These are phyloP conservation scores for Ligdia adustata DNA, from an alignment of 2,888 invertebrate species.

Conservation along the genomic window DNA sequence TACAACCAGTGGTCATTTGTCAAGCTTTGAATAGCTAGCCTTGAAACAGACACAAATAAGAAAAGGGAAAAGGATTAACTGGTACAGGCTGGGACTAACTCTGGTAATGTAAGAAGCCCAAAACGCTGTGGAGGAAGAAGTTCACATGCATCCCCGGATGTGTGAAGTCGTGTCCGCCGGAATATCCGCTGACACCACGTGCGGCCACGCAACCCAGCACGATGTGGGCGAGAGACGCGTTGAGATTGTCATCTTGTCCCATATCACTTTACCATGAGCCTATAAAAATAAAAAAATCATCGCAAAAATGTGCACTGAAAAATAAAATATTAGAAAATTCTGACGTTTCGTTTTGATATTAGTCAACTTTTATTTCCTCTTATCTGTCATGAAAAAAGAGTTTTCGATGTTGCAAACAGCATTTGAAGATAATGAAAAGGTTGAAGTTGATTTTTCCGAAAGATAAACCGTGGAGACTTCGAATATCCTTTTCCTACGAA, in stretches of 20 bases:
- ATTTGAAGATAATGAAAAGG: too few species aligned
- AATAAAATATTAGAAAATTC: slow-evolving; percentile 13
- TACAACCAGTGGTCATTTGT: background rate
- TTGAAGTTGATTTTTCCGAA: too few species aligned
- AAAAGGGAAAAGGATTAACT: background rate
- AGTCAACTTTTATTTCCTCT: slow-evolving; percentile 3
- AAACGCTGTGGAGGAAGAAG: slow-evolving; percentile 66
- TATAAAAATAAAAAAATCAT: slow-evolving; percentile 31
- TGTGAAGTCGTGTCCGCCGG: slow-evolving; percentile 49
- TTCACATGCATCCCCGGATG: slow-evolving; percentile 73
- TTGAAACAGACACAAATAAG: background rate
- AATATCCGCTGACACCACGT: slow-evolving; percentile 48
- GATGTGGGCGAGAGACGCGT: slow-evolving; percentile 63
- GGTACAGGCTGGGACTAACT: slow-evolving; percentile 43
- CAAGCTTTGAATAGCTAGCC: background rate
- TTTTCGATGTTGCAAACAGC: too few species aligned
- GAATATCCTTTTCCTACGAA: too few species aligned
- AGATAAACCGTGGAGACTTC: too few species aligned
- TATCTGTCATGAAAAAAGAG: too few species aligned
- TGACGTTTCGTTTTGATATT: slow-evolving; percentile 12
- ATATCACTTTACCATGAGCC: slow-evolving; percentile 44
- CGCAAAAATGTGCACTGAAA: slow-evolving; percentile 10
- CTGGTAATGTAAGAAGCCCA: slow-evolving; percentile 66
- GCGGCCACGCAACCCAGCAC: slow-evolving; percentile 64
- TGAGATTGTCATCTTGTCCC: slow-evolving; percentile 57